phyloP scores from a whole-genome alignment of 2,888 invertebrate genomes.

The Unio delphinus region DNA sequence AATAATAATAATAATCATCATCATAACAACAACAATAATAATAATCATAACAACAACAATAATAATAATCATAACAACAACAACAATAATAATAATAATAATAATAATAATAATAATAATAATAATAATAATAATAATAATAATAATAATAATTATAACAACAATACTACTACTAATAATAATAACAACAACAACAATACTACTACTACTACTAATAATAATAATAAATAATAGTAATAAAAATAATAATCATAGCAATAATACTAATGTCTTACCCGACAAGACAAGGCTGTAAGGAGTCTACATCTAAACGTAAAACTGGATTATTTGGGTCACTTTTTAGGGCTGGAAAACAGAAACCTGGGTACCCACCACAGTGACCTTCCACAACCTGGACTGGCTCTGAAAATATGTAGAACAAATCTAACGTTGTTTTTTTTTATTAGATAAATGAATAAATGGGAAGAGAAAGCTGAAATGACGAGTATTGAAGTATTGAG shows the following conservation, averaged over 20 bases:
- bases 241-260: not conserved
- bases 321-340: slow-evolving; percentile 13
- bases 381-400: slow-evolving; percentile 33
- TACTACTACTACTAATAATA: no score
- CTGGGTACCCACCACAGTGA: slow-evolving; percentile 48
- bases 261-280: slow-evolving; percentile 18
- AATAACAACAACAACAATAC: no score
- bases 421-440: not conserved
- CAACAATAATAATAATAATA: no score
- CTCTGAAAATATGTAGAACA: slow-evolving; percentile 14
- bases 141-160: no score
- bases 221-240: no score
- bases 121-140: no score
- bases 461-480: not conserved
- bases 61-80: no score
- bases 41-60: no score
- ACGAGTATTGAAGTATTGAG: not conserved
- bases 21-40: no score
- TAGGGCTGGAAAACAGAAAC: slow-evolving; percentile 40
- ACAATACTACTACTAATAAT: no score
- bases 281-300: slow-evolving; percentile 36
- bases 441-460: not conserved
- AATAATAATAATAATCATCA: no score
- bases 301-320: slow-evolving; percentile 24
- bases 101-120: no score